Conservation (phyloP, 2,797 vertebrate species). For the Aselliscus stoliczkanus region DNA sequence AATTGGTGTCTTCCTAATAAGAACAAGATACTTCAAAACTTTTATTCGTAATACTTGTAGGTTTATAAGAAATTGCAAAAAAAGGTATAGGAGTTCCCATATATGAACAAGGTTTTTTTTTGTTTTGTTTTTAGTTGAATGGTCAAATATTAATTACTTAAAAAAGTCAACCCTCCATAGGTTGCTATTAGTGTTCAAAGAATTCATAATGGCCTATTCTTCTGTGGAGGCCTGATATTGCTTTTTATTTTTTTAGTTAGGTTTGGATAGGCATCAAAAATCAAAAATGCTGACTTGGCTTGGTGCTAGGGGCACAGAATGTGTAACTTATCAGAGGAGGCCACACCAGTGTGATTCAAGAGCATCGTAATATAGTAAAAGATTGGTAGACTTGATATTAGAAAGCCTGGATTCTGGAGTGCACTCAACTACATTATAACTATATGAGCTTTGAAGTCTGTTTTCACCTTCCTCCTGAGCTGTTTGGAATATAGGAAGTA, state of each 20-base stretch:
- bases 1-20: conserved; percentile 31
- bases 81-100: not conserved
- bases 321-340: not conserved
- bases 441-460: not conserved
- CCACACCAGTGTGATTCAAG: not conserved
- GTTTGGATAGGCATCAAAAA: not conserved
- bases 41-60: conserved; percentile 17
- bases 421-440: not conserved
- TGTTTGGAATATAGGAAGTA: conserved; percentile 7
- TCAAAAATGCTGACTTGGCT: not conserved
- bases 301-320: not conserved
- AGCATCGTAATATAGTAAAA: not conserved
- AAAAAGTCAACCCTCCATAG: not conserved
- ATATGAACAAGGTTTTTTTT: not conserved
- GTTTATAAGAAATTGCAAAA: not conserved
- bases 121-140: not conserved
- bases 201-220: not conserved
- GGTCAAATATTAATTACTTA: not conserved
- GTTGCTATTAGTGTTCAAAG: not conserved
- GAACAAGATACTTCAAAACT: not conserved
- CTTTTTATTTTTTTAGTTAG: not conserved
- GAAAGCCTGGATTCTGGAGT: not conserved
- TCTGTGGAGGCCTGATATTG: not conserved
- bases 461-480: not conserved
- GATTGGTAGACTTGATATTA: not conserved